Evolutionary conservation across 2,113 vertebrate species (phyloP).

Genomic region (Poeciliopsis occidentalis): DNA sequence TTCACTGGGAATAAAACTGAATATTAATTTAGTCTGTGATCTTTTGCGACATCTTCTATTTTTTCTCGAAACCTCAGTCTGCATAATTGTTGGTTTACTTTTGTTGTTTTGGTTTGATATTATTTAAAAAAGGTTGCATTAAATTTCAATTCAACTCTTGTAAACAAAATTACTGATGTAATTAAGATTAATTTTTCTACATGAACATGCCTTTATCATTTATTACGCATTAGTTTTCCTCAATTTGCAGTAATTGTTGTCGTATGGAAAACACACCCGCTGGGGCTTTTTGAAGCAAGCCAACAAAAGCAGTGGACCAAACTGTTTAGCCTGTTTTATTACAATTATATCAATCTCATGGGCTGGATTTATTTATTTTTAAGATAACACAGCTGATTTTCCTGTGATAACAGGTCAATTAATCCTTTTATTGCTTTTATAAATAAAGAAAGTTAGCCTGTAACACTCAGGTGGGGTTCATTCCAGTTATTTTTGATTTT

Average conservation of each 20-base stretch:
- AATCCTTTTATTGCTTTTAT: background rate
- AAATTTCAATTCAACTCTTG: constrained; percentile 38
- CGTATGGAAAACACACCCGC: constrained; percentile 31
- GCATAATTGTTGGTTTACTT: constrained; percentile 2
- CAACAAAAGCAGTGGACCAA: background rate
- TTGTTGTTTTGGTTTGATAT: constrained; percentile 6
- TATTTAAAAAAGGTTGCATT: constrained; percentile 36
- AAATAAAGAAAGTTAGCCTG: background rate
- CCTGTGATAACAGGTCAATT: background rate
- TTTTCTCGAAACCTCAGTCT: background rate
- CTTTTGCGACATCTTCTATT: background rate
- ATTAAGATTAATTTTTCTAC: constrained; percentile 33
- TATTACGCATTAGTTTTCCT: constrained; percentile 30
- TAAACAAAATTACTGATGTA: constrained; percentile 42
- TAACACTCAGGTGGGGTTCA: background rate
- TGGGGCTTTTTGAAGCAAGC: background rate
- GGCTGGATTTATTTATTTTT: background rate
- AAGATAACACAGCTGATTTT: background rate
- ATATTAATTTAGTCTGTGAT: constrained; percentile 4
- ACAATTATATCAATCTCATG: background rate
- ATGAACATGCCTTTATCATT: constrained; percentile 31
- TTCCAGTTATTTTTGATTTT: background rate
- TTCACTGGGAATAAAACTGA: background rate
- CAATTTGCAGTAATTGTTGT: constrained; percentile 41
- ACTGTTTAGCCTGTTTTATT: background rate